phyloP scores from a whole-genome alignment of 2,888 invertebrate genomes.

The Cetonia aurata region DNA sequence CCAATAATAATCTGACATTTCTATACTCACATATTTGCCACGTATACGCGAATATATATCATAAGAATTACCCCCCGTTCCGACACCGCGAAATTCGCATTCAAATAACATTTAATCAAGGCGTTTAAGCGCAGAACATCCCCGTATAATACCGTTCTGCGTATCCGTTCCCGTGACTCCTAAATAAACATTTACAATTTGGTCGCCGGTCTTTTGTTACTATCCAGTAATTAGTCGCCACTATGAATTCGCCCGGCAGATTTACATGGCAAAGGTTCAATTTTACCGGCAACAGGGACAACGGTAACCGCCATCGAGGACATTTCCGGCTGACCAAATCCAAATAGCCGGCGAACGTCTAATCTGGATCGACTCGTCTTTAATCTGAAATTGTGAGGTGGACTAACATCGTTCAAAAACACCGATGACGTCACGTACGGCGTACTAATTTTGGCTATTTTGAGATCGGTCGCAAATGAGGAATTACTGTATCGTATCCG shows the following conservation, averaged over 20 bases:
- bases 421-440: too few species aligned
- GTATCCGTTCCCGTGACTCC: conserved; percentile 1
- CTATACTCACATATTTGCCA: too few species aligned
- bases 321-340: conserved; percentile 21
- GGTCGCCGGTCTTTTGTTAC: background rate
- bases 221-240: conserved; percentile 21
- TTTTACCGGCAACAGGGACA: conserved; percentile 3
- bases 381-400: too few species aligned
- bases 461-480: too few species aligned
- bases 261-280: conserved; percentile 30
- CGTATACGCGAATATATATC: background rate
- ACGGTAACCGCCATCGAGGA: background rate
- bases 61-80: conserved; percentile 13
- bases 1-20: too few species aligned
- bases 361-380: too few species aligned
- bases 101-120: conserved; percentile 18
- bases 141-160: conserved; percentile 10
- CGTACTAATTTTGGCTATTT: too few species aligned
- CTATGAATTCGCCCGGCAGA: background rate
- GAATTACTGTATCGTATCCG: too few species aligned
- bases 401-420: too few species aligned
- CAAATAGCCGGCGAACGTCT: background rate
- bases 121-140: conserved; percentile 24
- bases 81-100: background rate
- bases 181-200: conserved; percentile 31